These are phyloP conservation scores for Acrocyrtus sp. DNA, from an alignment of 2,888 invertebrate species.

Conservation along the genomic window DNA sequence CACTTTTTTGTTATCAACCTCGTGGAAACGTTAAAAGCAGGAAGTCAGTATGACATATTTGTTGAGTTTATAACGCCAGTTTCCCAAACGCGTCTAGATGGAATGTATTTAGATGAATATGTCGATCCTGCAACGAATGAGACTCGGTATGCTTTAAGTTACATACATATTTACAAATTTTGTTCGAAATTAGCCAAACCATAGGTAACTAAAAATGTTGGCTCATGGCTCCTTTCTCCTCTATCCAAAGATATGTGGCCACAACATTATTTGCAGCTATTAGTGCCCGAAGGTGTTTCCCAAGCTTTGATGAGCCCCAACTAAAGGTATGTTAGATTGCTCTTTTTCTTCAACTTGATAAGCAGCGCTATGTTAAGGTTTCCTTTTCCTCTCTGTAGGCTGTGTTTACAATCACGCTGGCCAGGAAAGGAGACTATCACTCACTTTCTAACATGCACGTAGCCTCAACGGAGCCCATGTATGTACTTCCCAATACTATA, in stretches of 20 bases:
- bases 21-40: conserved; percentile 13
- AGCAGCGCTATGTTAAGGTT: too few species aligned
- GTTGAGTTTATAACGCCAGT: conserved; percentile 51
- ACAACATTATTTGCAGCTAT: conserved; percentile 56
- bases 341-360: too few species aligned
- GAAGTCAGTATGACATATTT: conserved; percentile 44
- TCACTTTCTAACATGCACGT: conserved; percentile 52
- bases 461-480: conserved; percentile 49
- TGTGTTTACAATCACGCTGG: conserved; percentile 48
- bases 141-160: conserved; percentile 55
- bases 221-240: not conserved
- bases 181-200: not conserved
- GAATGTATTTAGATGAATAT: conserved; percentile 58
- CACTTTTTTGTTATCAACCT: conserved; percentile 51
- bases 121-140: conserved; percentile 47
- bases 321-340: conserved; percentile 73
- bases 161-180: too few species aligned
- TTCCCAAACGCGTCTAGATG: conserved; percentile 48
- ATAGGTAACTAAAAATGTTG: not conserved
- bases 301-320: conserved; percentile 65
- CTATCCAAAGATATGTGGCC: conserved; percentile 55
- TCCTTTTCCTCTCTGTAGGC: conserved; percentile 29
- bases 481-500: conserved; percentile 1
- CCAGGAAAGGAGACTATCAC: conserved; percentile 40
- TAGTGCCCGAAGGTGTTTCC: conserved; percentile 75